Conservation (phyloP, 2,113 vertebrate species). For the Microcebus jonahi region DNA sequence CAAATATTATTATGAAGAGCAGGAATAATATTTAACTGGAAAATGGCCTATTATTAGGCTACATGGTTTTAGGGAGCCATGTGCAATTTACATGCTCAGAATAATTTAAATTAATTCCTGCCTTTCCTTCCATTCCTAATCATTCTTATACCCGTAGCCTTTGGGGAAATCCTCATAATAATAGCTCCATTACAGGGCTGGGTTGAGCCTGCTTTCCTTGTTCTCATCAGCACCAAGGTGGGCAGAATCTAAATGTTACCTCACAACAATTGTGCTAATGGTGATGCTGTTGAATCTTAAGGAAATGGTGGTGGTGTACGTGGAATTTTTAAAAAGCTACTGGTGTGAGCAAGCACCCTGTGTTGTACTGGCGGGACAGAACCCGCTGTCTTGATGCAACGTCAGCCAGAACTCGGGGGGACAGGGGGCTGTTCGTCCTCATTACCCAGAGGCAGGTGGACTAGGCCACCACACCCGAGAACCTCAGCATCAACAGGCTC, state of each 20-base stretch:
- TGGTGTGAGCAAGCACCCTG: background rate
- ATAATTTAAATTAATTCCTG: slow-evolving; percentile 49
- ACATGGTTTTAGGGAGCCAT: slow-evolving; percentile 14
- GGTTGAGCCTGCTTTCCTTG: background rate
- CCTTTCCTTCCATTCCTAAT: background rate
- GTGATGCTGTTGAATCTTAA: background rate
- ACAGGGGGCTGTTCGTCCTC: background rate
- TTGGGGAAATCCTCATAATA: background rate
- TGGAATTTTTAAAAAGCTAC: background rate
- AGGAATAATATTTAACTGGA: slow-evolving; percentile 41
- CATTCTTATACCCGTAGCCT: background rate
- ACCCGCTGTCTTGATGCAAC: background rate
- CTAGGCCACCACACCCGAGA: rapidly evolving
- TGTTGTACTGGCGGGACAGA: background rate
- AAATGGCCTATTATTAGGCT: background rate
- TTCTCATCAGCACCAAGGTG: background rate
- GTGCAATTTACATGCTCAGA: background rate
- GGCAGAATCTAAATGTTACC: background rate
- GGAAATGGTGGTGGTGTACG: background rate
- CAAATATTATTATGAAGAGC: background rate
- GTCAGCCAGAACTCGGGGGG: background rate
- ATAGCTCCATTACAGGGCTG: background rate
- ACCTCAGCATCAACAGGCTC: background rate
- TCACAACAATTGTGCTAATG: background rate
- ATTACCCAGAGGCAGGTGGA: background rate